Percentiles rank a stretch among this genome's conserved stretches.
Evolutionary conservation across 2,888 invertebrate genomes (phyloP).

Genomic region (Ormyrus rosae): DNA sequence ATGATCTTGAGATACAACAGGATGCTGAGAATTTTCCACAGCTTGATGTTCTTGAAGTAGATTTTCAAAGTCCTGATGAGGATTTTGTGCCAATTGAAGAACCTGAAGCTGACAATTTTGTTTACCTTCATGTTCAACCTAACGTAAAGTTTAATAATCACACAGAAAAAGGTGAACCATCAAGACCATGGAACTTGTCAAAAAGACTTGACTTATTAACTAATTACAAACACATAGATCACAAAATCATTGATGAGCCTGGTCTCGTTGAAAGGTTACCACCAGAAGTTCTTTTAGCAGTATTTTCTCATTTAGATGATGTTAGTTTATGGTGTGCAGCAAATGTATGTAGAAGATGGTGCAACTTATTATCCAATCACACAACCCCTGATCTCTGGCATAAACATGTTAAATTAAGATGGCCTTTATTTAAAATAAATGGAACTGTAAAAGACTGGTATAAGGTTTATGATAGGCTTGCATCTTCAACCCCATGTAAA

Average conservation of each 20-base stretch:
- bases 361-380: conserved; percentile 86
- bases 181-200: conserved; percentile 79
- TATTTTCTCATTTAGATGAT: conserved; percentile 94
- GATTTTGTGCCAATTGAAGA: conserved; percentile 54
- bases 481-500: conserved; percentile 81
- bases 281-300: conserved; percentile 89
- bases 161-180: conserved; percentile 71
- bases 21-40: conserved; percentile 57
- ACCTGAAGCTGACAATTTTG: conserved; percentile 45
- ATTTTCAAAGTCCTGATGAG: conserved; percentile 62
- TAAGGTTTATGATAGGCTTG: conserved; percentile 81
- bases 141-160: conserved; percentile 59
- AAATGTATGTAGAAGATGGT: conserved; percentile 91
- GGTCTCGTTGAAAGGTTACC: conserved; percentile 84
- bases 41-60: conserved; percentile 62
- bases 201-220: conserved; percentile 81
- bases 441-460: conserved; percentile 87
- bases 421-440: conserved; percentile 87
- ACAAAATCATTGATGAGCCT: conserved; percentile 76
- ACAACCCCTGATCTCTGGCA: conserved; percentile 89
- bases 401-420: conserved; percentile 84
- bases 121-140: conserved; percentile 40
- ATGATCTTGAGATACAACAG: conserved; percentile 50
- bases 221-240: conserved; percentile 74
- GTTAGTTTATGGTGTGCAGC: conserved; percentile 93